A percentile compares a stretch with the other conserved stretches of the same genome.
phyloP scores from a whole-genome alignment of 2,888 invertebrate species.

The Drosophila gaucha region DNA sequence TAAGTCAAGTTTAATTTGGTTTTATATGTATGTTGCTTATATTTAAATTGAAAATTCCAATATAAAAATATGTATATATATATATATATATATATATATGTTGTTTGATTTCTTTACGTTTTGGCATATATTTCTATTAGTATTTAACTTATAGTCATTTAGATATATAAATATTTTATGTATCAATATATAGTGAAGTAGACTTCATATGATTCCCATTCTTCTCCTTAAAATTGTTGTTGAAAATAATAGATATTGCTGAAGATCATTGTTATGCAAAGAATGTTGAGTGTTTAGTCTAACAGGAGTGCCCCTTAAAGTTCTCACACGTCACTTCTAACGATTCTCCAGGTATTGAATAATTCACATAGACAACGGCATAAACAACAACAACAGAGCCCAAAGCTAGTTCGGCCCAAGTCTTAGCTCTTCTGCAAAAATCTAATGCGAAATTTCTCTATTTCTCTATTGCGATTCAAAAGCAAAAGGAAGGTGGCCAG shows the following conservation, averaged over 20 bases:
- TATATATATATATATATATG: too few relatives aligned
- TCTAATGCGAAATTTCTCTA: conserved; percentile 81
- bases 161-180: too few relatives aligned
- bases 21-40: neutral
- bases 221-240: neutral
- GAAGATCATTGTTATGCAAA: conserved; percentile 32
- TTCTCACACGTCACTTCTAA: conserved; percentile 73
- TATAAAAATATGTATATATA: too few relatives aligned
- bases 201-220: too few relatives aligned
- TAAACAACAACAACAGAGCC: conserved; percentile 15
- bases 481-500: conserved; percentile 15
- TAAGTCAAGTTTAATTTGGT: neutral
- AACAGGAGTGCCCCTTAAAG: conserved; percentile 32
- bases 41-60: neutral
- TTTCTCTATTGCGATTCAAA: conserved; percentile 65
- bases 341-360: conserved; percentile 47
- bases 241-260: neutral
- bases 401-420: conserved; percentile 43
- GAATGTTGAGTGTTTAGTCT: too few relatives aligned
- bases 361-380: conserved; percentile 30
- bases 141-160: too few relatives aligned
- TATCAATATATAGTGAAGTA: neutral
- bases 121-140: neutral
- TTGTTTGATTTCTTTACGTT: neutral
- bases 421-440: conserved; percentile 52